Evolutionary conservation across 2,113 vertebrate species (phyloP), one percentile per base, ranked within the genome.

Genomic region (Pterophyllum scalare): DNA sequence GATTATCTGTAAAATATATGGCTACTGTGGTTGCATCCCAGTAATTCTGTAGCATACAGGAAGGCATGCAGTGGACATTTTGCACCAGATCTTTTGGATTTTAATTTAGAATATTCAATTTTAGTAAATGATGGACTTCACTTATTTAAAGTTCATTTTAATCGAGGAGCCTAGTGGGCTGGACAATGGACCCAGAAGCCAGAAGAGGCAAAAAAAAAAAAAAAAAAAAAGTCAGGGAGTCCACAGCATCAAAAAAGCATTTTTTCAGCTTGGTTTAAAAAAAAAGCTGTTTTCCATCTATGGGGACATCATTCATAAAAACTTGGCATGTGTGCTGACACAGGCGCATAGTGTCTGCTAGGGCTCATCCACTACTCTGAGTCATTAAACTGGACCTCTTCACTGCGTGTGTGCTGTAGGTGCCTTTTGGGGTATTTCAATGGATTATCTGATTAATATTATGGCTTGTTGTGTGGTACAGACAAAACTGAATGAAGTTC

Each of bases 51-150:
- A 24, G 3, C 57, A 57, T 2, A 33, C 10, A 70, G 2, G 3
- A 46, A 70, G 65, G 11, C 19, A 19, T 70, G 24, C 15, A 49
- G 15, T 1, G 0, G 49, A 22, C n/a, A n/a, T 49, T 61, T 70
- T 12, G 12, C 10, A n/a, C 28, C 43, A 0, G 0, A 49, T 28
- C 6, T 49, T 70, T 70, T 28, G 0, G 40, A 49, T 49, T 28
- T 52, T 7, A 52, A 52, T 52, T 19, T 17, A 8, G 6, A 52
- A 19, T 52, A 19, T 52, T 52, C 1, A 3, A 8, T 67, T 67
- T 67, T 67, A 67, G 10, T 46, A 67, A 46, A 46, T 46, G 0
- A 67, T 67, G 22, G 40, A 20, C 40, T 67, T 67, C 17, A 11
- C 38, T 67, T 12, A 49, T 67, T 28, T 28, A 67, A 49, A 2